phyloP scores from a whole-genome alignment of 2,888 invertebrate species.

The Apoda limacodes region DNA sequence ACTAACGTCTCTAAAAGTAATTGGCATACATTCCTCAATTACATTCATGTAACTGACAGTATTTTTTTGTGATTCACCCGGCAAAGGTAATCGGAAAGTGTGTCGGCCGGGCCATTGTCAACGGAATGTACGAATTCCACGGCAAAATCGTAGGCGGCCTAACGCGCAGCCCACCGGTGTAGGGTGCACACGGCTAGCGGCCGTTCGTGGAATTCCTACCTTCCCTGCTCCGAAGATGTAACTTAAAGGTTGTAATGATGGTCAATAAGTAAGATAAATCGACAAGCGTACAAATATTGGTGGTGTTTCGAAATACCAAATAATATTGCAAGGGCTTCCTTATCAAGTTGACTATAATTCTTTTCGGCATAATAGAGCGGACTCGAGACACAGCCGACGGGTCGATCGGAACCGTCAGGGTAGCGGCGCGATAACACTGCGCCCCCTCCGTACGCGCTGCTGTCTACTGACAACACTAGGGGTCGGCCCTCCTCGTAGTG shows the following conservation, averaged over 20 bases:
- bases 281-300: conserved; percentile 16
- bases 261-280: conserved; percentile 30
- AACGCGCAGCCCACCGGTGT: no score
- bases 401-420: no score
- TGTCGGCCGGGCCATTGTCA: conserved; percentile 19
- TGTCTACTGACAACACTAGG: no score
- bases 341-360: conserved; percentile 23
- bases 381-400: no score
- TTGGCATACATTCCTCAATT: conserved; percentile 10
- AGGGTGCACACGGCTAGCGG: conserved; percentile 26
- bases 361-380: conserved; percentile 19
- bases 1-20: conserved; percentile 12
- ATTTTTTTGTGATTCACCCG: no score
- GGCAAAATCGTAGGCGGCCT: no score
- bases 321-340: no score
- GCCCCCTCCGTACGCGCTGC: conserved; percentile 22
- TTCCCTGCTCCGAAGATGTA: conserved; percentile 29
- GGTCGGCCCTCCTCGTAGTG: conserved; percentile 16
- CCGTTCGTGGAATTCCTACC: conserved; percentile 23
- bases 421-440: no score
- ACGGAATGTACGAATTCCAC: conserved; percentile 16
- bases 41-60: conserved; percentile 7
- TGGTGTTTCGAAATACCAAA: conserved; percentile 19
- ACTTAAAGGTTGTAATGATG: conserved; percentile 38
- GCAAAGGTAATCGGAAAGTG: conserved; percentile 17